A percentile compares a stretch with the other conserved stretches of the same genome.
Conservation (phyloP, 1,140 invertebrate species). For the Drosophila seguyi region DNA sequence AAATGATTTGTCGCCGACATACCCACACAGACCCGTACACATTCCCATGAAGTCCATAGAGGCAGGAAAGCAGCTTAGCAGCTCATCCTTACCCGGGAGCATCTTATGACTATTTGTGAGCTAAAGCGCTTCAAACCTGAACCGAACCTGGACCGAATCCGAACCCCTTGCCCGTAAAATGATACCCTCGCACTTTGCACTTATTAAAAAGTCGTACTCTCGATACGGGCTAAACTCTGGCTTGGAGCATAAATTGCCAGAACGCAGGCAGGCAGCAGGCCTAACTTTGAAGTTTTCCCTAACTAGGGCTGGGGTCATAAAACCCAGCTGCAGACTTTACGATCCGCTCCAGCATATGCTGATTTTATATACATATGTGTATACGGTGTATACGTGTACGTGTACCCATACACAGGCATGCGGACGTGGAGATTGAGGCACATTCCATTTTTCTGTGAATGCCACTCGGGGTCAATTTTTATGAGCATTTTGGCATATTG, state of each 20-base stretch:
- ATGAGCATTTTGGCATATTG: conserved; percentile 82
- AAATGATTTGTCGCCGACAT: conserved; percentile 52
- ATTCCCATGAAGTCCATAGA: conserved; percentile 22
- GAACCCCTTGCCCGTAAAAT: conserved; percentile 52
- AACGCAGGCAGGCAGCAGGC: conserved; percentile 50
- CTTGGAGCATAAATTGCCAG: conserved; percentile 65
- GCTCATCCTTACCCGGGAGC: conserved; percentile 31
- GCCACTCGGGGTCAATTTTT: conserved; percentile 77
- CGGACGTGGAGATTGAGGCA: conserved; percentile 28
- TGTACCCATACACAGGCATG: background rate
- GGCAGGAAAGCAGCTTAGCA: conserved; percentile 56
- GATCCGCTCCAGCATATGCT: conserved; percentile 68
- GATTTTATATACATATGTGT: conserved; percentile 61
- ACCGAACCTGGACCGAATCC: conserved; percentile 18
- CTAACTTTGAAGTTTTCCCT: conserved; percentile 65
- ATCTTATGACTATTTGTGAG: conserved; percentile 44
- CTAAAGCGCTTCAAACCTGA: conserved; percentile 20
- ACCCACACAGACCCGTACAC: conserved; percentile 15
- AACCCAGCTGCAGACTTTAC: conserved; percentile 81
- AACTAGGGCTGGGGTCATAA: conserved; percentile 73
- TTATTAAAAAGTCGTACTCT: conserved; percentile 80
- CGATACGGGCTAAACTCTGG: conserved; percentile 43
- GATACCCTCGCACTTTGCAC: conserved; percentile 77
- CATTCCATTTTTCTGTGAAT: conserved; percentile 32
- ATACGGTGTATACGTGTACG: background rate